Conservation (phyloP, 2,888 invertebrate genomes). For the Dioctria linearis region DNA sequence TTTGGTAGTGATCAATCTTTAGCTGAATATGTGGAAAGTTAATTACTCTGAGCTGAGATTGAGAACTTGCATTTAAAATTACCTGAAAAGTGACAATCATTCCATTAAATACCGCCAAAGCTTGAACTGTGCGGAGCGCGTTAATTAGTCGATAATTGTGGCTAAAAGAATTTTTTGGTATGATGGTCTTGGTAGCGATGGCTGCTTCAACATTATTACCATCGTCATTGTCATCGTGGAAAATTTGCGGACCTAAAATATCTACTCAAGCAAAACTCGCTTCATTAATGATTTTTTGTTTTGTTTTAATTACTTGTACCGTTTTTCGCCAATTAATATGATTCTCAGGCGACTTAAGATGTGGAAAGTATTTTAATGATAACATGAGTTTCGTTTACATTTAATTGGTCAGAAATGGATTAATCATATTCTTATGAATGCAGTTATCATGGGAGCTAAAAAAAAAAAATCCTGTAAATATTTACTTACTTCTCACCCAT, state of each 20-base stretch:
- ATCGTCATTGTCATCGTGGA: background rate
- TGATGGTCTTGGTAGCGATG: background rate
- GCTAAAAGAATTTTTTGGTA: constrained; percentile 6
- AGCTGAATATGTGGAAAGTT: too few species aligned
- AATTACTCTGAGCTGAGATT: too few species aligned
- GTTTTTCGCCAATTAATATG: constrained; percentile 10
- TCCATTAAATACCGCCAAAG: constrained; percentile 13
- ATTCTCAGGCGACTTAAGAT: constrained; percentile 13
- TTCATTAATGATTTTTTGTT: background rate
- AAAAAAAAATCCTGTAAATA: background rate
- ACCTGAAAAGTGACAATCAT: constrained; percentile 1
- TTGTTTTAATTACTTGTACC: constrained; percentile 26
- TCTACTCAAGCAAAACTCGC: constrained; percentile 17
- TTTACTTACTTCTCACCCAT: too few species aligned
- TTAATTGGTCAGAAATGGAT: constrained; percentile 36
- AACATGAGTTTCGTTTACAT: constrained; percentile 14
- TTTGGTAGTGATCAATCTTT: too few species aligned
- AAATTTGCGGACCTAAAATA: constrained; percentile 14
- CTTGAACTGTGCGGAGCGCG: background rate
- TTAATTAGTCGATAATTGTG: constrained; percentile 31
- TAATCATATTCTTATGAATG: background rate
- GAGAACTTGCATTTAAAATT: background rate
- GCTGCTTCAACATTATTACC: background rate
- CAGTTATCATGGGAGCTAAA: background rate
- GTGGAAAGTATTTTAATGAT: constrained; percentile 26